Base-by-base conservation (phyloP, 2,888 invertebrate genomes). In the Aspidiotus destructor region DNA sequence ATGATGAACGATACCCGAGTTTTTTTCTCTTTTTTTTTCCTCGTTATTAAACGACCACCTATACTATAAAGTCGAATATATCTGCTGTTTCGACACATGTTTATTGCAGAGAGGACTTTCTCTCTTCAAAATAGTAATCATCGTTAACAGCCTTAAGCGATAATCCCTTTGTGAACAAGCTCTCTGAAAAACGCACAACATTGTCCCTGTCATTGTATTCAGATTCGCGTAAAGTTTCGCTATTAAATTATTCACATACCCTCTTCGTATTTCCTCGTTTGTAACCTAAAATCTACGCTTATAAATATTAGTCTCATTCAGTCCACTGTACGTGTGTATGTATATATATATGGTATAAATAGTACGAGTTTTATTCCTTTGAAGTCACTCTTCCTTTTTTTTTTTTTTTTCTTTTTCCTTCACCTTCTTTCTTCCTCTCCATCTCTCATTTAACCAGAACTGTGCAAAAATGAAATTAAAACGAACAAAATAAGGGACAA, bases 231-330 rank as follows among this genome's bases (percentile, higher is more conserved):
- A 58, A 67, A 67, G 58, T 57, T 58, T 67, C 58, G 67, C 67
- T 67, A 67, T 67, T 67, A 67, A 67, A 67, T 67, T 60, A 67
- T 67, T 55, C 57, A 58, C 28, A 58, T 58, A 40, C 40, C 15
- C 55, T 17, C 28, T 28, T 28, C 28, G 28, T 28, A 28, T 17
- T 55, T 28, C 40, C 67, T 60, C 55, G 10, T 28, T 28, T 28
- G 28, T 28, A 28, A 28, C 28, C 40, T 55, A 52, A 67, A 67
- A 67, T 67, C 67, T 60, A 58, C 52, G 60, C 58, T 67, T 67
- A 67, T 67, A 67, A 67, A 67, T 67, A 67, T 67, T 67, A 67
- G 67, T 67, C 67, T 67, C 67, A 67, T 67, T 67, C 67, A 44
- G 58, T 42, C 55, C 55, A 60, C 44, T 44, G 11, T 67, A 58